Conservation (phyloP, 2,797 vertebrate genomes). For the Pantherophis alleghaniensis region DNA sequence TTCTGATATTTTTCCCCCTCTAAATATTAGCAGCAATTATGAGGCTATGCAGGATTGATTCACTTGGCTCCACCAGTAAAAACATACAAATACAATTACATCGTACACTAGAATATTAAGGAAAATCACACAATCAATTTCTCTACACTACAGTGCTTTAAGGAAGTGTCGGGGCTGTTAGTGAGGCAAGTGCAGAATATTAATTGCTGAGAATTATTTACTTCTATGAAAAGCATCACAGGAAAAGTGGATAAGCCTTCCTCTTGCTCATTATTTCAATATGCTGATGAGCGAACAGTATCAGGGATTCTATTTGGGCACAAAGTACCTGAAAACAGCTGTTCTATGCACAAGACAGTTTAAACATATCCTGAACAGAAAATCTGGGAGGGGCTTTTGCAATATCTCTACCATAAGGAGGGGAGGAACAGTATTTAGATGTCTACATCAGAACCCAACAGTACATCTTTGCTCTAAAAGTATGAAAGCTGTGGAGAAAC, state of each 20-base stretch:
- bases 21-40: neutral
- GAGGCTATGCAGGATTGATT: neutral
- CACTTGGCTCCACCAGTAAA: slow-evolving; percentile 26
- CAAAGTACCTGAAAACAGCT: neutral
- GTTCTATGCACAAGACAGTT: neutral
- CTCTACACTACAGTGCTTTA: neutral
- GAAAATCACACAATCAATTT: neutral
- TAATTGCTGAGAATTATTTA: neutral
- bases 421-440: neutral
- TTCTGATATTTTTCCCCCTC: neutral
- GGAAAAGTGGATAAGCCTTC: neutral
- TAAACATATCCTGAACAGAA: neutral
- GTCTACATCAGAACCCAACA: neutral
- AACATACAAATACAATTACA: slow-evolving; percentile 22
- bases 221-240: neutral
- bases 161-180: neutral
- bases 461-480: neutral
- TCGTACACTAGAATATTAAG: neutral
- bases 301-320: neutral
- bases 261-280: neutral
- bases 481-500: neutral
- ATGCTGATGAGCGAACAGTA: neutral
- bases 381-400: neutral
- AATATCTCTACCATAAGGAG: neutral
- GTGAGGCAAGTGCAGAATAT: neutral